Evolutionary conservation across 2,888 invertebrate species (phyloP).

Genomic region (Xanthia togata): DNA sequence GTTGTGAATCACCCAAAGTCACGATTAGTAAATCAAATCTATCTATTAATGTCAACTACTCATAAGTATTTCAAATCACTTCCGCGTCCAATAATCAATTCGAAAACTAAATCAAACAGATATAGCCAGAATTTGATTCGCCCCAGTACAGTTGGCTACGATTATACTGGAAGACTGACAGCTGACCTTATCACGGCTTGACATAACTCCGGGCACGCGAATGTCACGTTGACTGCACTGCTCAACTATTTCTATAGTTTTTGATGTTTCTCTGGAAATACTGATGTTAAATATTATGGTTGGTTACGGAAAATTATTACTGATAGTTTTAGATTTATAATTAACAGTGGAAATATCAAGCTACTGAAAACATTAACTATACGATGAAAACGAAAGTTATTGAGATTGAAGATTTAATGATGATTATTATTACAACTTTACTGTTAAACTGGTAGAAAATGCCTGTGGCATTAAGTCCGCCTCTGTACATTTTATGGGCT

Average conservation of each 20-base stretch:
- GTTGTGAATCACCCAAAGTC: background rate
- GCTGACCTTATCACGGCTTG: constrained; percentile 73
- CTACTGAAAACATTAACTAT: background rate
- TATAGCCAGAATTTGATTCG: constrained; percentile 19
- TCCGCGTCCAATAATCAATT: constrained; percentile 38
- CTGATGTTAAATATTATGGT: constrained; percentile 1
- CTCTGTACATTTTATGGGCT: too few relatives aligned
- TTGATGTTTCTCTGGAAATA: constrained; percentile 27
- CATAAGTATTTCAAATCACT: constrained; percentile 27
- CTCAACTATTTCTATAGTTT: constrained; percentile 4
- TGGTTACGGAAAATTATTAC: background rate
- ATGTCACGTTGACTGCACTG: constrained; percentile 59
- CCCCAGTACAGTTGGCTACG: constrained; percentile 28
- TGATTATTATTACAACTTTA: background rate
- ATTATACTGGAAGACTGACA: constrained; percentile 59
- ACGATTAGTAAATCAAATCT: background rate
- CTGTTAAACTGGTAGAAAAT: too few relatives aligned
- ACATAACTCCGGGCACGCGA: constrained; percentile 68
- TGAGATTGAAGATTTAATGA: background rate
- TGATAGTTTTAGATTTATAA: background rate
- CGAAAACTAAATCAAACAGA: constrained; percentile 36
- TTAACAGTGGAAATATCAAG: background rate
- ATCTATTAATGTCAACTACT: background rate
- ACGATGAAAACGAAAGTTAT: background rate
- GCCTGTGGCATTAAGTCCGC: too few relatives aligned